phyloP scores from a whole-genome alignment of 2,888 invertebrate species.

The Glyphotaelius pellucidus region DNA sequence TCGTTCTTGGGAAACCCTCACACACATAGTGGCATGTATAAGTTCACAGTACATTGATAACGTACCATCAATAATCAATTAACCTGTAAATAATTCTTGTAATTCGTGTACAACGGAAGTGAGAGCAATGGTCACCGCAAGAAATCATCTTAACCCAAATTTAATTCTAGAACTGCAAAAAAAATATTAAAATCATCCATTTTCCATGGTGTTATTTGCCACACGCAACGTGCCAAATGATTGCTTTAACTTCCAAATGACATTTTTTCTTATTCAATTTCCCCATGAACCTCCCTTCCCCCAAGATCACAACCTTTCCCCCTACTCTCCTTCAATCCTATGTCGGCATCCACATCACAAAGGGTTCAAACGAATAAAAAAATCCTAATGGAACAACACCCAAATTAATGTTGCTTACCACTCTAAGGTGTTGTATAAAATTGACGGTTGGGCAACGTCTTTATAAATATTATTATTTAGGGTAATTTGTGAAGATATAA shows the following conservation, averaged over 20 bases:
- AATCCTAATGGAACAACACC: constrained; percentile 48
- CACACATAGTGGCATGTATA: background rate
- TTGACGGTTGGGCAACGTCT: constrained; percentile 57
- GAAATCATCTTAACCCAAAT: background rate
- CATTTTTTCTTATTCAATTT: constrained; percentile 39
- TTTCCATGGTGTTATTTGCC: constrained; percentile 49
- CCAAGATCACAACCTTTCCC: background rate
- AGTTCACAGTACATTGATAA: background rate
- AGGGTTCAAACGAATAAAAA: constrained; percentile 57
- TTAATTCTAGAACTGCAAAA: background rate
- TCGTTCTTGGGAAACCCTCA: background rate
- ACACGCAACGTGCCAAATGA: constrained; percentile 60
- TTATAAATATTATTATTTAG: constrained; percentile 63
- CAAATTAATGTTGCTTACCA: constrained; percentile 58
- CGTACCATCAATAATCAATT: background rate
- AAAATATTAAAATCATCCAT: constrained; percentile 29
- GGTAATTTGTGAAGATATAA: constrained; percentile 61
- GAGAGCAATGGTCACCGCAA: constrained; percentile 20
- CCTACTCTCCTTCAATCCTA: background rate
- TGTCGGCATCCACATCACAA: constrained; percentile 46
- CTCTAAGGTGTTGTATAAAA: constrained; percentile 58
- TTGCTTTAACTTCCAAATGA: constrained; percentile 55
- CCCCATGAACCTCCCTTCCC: constrained; percentile 33
- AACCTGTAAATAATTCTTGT: background rate
- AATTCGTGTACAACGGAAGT: background rate